A percentile compares a stretch with the other conserved stretches of the same genome.
Evolutionary conservation across 2,888 invertebrate genomes (phyloP).

Genomic region (Phortica okadai): DNA sequence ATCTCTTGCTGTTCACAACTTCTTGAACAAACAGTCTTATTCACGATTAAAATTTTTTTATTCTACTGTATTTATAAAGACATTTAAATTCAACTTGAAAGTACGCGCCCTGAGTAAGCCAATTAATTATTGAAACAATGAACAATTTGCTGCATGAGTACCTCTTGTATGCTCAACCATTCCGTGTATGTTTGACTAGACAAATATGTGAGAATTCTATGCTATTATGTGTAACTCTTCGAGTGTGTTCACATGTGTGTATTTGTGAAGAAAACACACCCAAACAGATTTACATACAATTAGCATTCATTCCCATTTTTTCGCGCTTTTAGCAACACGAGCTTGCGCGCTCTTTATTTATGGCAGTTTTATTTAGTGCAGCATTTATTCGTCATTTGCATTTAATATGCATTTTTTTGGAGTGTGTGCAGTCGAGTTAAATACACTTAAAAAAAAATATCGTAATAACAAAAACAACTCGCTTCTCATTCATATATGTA

Average conservation of each 20-base stretch:
- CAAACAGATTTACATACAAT: conserved; percentile 33
- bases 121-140: neutral
- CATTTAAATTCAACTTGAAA: neutral
- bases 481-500: conserved; percentile 8
- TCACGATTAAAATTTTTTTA: too few relatives aligned
- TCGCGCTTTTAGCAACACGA: conserved; percentile 1
- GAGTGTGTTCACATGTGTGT: neutral
- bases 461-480: neutral
- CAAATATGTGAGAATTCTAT: neutral
- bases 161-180: neutral
- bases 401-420: conserved; percentile 11
- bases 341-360: conserved; percentile 6
- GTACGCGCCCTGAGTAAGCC: neutral
- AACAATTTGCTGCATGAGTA: neutral
- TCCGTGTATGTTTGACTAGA: neutral
- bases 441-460: neutral
- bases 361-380: conserved; percentile 20
- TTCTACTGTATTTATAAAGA: neutral
- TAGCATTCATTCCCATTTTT: conserved; percentile 36
- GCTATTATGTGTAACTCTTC: neutral
- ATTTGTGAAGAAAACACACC: conserved; percentile 38
- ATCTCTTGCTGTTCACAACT: too few relatives aligned
- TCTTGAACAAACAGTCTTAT: too few relatives aligned
- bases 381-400: conserved; percentile 26
- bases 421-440: neutral